Base-by-base conservation (phyloP, 1,140 invertebrate genomes). In the Orius insidiosus region DNA sequence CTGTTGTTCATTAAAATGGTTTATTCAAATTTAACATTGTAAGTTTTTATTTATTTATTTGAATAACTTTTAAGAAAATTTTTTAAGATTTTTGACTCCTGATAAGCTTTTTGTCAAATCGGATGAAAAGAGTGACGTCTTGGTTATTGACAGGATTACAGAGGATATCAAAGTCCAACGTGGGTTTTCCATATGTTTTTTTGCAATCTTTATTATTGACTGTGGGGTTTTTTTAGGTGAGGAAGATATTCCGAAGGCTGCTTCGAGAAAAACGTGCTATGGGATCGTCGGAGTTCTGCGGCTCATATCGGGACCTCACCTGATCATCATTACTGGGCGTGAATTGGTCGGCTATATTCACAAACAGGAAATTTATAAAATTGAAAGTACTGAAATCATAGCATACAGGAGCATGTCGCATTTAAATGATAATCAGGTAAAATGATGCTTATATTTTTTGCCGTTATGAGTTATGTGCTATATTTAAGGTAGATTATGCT, bases 271-370 rank as follows among this genome's bases (percentile, higher is more conserved):
- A 50, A 71, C 76, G 50, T 85, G 96, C 51, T 89, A 80, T 70
- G 93, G 92, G 2, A 74, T 98, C 38, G 61, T 96, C 13, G 93
- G 93, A n/a, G 78, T 78, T 35, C 81, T 96, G 41, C 73, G 75
- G 48, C 66, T 97, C 0, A 65, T 96, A 31, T 79, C 85, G 49
- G 90, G 89, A 44, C 72, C 79, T 39, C 92, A 95, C 60, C 67
- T 98, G 13, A 71, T 98, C 48, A 78, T 97, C 1, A 86, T 93
- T 41, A 94, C 89, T 14, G 77, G 82, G 54, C 77, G 83, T 47
- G 68, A 78, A 55, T 75, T 81, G 60, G 72, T 96, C 36, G 93
- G 93, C 9, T 80, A 78, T 48, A 72, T 97, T 47, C 79, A 81
- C 59, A 81, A 79, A 1, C 77, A 92, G 55, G 70, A 81, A 34